These are phyloP conservation scores for Gymnothorax javanicus DNA, from an alignment of 2,797 vertebrate species.

Conservation along the genomic window DNA sequence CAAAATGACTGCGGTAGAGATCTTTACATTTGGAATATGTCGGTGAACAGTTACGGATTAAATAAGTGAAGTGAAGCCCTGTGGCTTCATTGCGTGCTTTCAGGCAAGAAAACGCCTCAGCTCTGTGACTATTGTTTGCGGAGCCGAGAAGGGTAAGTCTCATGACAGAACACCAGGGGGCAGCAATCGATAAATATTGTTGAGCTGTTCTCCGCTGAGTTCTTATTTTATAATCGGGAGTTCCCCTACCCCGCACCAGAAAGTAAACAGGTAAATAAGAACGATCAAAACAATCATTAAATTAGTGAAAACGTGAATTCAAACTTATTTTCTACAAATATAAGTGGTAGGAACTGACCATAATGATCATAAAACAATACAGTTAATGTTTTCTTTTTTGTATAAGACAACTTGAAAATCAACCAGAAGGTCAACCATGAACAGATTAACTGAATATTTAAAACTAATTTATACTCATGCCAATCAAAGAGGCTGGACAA, in stretches of 20 bases:
- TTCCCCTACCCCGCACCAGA: background rate
- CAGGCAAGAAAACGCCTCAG: background rate
- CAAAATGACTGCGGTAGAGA: background rate
- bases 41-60: background rate
- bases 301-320: background rate
- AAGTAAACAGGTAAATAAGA: background rate
- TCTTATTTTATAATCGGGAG: background rate
- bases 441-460: background rate
- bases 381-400: background rate
- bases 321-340: background rate
- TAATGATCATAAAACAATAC: background rate
- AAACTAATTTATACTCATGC: background rate
- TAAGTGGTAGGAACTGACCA: background rate
- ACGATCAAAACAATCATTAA: background rate
- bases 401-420: background rate
- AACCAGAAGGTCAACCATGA: background rate
- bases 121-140: background rate
- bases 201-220: background rate
- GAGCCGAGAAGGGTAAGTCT: background rate
- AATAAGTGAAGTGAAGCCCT: background rate
- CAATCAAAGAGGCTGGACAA: background rate
- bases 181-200: slow-evolving; percentile 29
- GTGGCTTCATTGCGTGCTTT: background rate
- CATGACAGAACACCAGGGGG: slow-evolving; percentile 30
- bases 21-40: background rate